phyloP scores from a whole-genome alignment of 2,888 invertebrate species.

The Mythimna loreyi region DNA sequence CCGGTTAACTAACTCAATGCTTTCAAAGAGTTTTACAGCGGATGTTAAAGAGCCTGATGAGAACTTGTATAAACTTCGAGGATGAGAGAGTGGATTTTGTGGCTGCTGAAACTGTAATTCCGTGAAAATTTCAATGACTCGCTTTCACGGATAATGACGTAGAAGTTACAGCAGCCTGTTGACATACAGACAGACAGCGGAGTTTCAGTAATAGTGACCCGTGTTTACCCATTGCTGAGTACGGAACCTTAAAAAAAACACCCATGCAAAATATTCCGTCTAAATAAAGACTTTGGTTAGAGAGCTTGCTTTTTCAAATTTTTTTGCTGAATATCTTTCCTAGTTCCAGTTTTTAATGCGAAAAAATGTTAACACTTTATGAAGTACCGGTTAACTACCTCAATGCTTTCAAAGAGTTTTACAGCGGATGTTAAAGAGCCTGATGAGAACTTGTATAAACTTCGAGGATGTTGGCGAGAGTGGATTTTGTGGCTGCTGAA shows the following conservation, averaged over 20 bases:
- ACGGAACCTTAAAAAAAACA: conserved; percentile 27
- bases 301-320: conserved; percentile 40
- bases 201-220: too few species aligned
- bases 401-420: conserved; percentile 66
- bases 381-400: conserved; percentile 66
- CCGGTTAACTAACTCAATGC: conserved; percentile 66
- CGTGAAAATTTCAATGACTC: too few species aligned
- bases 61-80: conserved; percentile 58
- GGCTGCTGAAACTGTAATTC: too few species aligned
- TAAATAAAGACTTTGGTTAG: conserved; percentile 47
- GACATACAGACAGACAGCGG: too few species aligned
- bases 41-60: conserved; percentile 60
- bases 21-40: conserved; percentile 64
- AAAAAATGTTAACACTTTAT: conserved; percentile 65
- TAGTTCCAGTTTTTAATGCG: conserved; percentile 63
- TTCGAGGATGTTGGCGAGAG: conserved; percentile 47
- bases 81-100: conserved; percentile 32
- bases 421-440: conserved; percentile 59
- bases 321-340: conserved; percentile 39
- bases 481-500: conserved; percentile 34
- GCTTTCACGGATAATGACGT: too few species aligned
- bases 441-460: conserved; percentile 60
- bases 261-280: conserved; percentile 41
- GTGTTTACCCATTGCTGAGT: not conserved
- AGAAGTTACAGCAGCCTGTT: too few species aligned